phyloP scores from a whole-genome alignment of 1,140 invertebrate species.

The Cataglyphis hispanica region DNA sequence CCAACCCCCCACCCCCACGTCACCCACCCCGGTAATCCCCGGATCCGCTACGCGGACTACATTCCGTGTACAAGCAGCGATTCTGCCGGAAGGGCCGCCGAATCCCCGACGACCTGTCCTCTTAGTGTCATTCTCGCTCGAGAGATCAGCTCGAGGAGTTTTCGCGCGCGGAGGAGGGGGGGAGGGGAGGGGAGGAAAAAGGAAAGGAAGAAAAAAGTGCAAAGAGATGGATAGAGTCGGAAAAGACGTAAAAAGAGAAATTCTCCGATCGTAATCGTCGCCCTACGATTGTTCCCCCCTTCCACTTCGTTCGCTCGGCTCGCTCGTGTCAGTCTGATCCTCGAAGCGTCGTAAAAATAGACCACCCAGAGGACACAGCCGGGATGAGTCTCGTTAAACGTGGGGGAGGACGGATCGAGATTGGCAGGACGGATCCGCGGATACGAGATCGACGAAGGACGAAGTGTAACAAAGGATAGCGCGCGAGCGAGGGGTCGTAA shows the following conservation, averaged over 20 bases:
- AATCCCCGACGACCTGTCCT: conserved; percentile 60
- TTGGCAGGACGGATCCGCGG: neutral
- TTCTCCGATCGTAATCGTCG: conserved; percentile 60
- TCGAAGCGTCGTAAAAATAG: conserved; percentile 64
- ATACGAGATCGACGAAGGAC: neutral
- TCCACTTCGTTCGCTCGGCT: neutral
- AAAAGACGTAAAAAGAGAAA: conserved; percentile 36
- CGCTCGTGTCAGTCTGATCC: conserved; percentile 48
- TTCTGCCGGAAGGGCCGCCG: conserved; percentile 46
- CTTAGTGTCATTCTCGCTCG: conserved; percentile 56
- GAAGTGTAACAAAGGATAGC: conserved; percentile 18
- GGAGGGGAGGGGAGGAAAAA: too few relatives aligned
- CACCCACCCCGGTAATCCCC: conserved; percentile 46
- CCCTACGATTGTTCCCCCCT: neutral
- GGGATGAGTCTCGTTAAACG: conserved; percentile 59
- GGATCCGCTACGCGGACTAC: conserved; percentile 38
- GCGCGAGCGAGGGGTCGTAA: conserved; percentile 31
- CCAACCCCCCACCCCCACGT: too few relatives aligned
- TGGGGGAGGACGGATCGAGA: conserved; percentile 20
- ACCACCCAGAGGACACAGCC: conserved; percentile 53
- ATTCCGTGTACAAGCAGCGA: conserved; percentile 52
- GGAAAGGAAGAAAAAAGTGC: neutral
- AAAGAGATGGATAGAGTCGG: neutral
- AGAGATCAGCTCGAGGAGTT: conserved; percentile 54
- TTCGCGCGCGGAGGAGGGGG: too few relatives aligned